Evolutionary conservation across 2,888 invertebrate species (phyloP), one percentile per base, ranked within the genome.

Genomic region (Drosophila dives): DNA sequence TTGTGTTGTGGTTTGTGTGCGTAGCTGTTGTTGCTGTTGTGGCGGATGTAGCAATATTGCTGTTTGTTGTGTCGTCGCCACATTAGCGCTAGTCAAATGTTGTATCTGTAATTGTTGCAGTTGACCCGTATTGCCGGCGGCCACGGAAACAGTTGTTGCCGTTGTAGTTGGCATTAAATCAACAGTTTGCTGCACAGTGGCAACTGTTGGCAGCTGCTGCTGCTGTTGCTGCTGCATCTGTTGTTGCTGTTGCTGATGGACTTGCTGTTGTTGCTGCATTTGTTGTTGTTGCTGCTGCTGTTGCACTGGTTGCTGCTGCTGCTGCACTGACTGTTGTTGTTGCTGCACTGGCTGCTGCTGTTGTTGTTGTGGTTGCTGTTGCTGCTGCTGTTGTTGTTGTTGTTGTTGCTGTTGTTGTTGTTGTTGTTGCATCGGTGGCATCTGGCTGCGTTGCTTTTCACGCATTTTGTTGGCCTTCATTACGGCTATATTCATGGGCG

Each of bases 391-490:
- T 8, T 72, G 74, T 0, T 66, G 61, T 2, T 64, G 75, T 60
- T 76, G 32, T 10, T 54, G 77, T 29, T 80, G 61, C 10, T 80
- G 68, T 26, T 80, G 75, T 0, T 73, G 86, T 17, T 70, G 84
- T 55, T 93, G 93, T 45, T 93, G 93, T 65, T 92, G 92, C 60
- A 70, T 69, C 1, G 73, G 82, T 12, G 90, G 83, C 80, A 78
- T 72, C 40, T 83, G 86, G 5, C 95, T 95, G 75, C 95, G 94
- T 92, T 97, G 97, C 91, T 97, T 98, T 90, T 96, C 95, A 15
- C 97, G 89, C 78, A 98, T 95, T 84, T 98, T 95, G 90, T 98
- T 98, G 20, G 97, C 97, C 89, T 97, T 95, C 69, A 96, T 94
- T 33, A 95, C 93, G 20, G 97, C 97, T 60, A 98, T 96, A 87